A percentile compares a stretch with the other conserved stretches of the same genome.
These are phyloP conservation scores for Loris lydekkerianus DNA, from an alignment of 2,797 vertebrate genomes.

Conservation along the genomic window DNA sequence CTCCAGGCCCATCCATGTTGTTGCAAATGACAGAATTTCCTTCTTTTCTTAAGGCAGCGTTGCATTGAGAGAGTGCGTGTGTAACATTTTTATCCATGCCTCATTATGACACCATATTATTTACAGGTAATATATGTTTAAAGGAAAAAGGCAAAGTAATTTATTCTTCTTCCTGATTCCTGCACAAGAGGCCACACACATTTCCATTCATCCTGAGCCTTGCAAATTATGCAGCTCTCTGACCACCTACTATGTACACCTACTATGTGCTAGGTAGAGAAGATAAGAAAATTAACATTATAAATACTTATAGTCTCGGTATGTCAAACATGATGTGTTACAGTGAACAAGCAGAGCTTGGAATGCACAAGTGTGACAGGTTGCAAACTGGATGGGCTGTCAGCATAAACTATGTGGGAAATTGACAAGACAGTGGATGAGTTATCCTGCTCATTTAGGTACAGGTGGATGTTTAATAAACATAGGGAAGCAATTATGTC, in stretches of 20 bases:
- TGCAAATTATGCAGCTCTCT: rapidly evolving
- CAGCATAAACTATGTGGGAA: neutral
- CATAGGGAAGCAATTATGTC: neutral
- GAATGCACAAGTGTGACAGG: too few relatives aligned
- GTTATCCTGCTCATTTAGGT: rapidly evolving
- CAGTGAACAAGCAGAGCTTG: neutral
- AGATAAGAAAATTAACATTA: neutral
- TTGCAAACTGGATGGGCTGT: neutral
- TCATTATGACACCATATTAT: neutral
- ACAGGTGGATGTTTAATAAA: neutral
- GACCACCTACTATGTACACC: neutral
- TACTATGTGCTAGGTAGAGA: neutral
- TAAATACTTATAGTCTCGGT: rapidly evolving
- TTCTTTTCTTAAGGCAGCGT: neutral
- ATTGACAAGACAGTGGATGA: too few relatives aligned
- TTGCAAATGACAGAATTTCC: neutral
- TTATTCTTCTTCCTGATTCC: neutral
- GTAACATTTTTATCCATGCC: neutral
- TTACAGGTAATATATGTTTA: too few relatives aligned
- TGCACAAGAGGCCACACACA: neutral
- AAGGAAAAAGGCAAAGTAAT: neutral
- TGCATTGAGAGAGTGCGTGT: too few relatives aligned
- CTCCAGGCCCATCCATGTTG: neutral
- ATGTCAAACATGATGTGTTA: neutral
- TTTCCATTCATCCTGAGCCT: neutral